Evolutionary conservation across 2,888 invertebrate species (phyloP), one percentile per base, ranked within the genome.

Genomic region (Ichneumon xanthorius): DNA sequence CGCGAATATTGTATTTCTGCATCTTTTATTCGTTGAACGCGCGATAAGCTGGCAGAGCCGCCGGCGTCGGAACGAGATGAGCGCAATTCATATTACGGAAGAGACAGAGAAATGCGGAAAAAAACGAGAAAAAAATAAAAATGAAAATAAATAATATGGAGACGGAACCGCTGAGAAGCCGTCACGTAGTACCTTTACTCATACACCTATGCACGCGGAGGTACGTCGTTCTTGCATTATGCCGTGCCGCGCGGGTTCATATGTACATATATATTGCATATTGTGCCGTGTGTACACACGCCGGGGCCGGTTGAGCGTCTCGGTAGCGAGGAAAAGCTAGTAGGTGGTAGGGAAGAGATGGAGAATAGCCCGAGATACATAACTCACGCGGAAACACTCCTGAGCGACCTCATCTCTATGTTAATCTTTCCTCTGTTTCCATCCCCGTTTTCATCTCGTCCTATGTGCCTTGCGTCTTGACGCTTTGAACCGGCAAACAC

Each of bases 371-470:
- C 68, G 70, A 55, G 75, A 87, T 88, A 87, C 88, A 89, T 89
- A 88, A 90, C 88, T 89, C 88, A 88, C 87, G 81, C 81, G 88
- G 88, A 88, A 90, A 89, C 88, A 87, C 87, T 87, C 82, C 58
- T 76, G 82, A 89, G 86, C 89, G 86, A 90, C 85, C 91, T 90
- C 91, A 87, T 91, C 91, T 91, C 90, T 91, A 90, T 90, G 90
- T 88, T 90, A 90, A 90, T 91, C 90, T 88, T 87, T 77, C 83
- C 86, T 84, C 88, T 78, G 89, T 83, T 77, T 82, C 78, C 73
- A 87, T 79, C 80, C 80, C 80, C 53, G 80, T 67, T 71, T 63
- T 73, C 68, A 71, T 73, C 70, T 72, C 72, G 71, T 65, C 72
- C 71, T 19, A 37, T 67, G 33, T 67, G 76, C 63, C 80, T 77